Percentiles rank a stretch among this genome's conserved stretches.
Evolutionary conservation across 2,113 vertebrate genomes (phyloP).

Genomic region (Bos indicus): DNA sequence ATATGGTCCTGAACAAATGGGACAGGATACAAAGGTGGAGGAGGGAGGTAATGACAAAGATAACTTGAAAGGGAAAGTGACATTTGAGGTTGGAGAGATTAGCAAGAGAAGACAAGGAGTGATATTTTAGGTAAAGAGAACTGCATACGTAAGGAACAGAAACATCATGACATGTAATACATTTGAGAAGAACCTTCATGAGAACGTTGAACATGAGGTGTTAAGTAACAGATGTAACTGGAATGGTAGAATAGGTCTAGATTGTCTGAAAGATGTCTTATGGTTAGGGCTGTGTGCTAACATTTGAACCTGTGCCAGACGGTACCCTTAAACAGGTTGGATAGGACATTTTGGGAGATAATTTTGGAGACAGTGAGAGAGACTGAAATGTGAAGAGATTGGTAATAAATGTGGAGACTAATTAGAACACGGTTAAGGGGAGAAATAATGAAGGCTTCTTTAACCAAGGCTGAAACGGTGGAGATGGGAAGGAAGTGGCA

Average conservation of each 20-base stretch:
- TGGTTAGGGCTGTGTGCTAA: neutral
- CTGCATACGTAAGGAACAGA: neutral
- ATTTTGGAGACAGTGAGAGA: neutral
- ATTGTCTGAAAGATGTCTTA: neutral
- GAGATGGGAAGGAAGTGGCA: neutral
- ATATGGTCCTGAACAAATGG: neutral
- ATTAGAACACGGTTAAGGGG: neutral
- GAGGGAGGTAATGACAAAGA: neutral
- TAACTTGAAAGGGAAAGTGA: neutral
- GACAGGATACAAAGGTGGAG: neutral
- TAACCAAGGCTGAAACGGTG: neutral
- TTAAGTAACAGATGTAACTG: neutral
- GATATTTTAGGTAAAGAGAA: neutral
- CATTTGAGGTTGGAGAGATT: neutral
- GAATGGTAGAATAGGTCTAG: neutral
- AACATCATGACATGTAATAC: neutral
- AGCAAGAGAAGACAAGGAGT: neutral
- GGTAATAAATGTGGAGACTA: neutral
- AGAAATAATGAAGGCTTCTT: neutral
- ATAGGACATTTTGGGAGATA: neutral
- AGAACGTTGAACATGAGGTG: neutral
- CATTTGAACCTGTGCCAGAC: neutral
- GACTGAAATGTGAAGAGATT: neutral
- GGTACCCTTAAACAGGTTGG: neutral
- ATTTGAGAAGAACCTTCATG: neutral